phyloP scores from a whole-genome alignment of 2,797 vertebrate genomes.

The Cynodonichthys magdalenae region DNA sequence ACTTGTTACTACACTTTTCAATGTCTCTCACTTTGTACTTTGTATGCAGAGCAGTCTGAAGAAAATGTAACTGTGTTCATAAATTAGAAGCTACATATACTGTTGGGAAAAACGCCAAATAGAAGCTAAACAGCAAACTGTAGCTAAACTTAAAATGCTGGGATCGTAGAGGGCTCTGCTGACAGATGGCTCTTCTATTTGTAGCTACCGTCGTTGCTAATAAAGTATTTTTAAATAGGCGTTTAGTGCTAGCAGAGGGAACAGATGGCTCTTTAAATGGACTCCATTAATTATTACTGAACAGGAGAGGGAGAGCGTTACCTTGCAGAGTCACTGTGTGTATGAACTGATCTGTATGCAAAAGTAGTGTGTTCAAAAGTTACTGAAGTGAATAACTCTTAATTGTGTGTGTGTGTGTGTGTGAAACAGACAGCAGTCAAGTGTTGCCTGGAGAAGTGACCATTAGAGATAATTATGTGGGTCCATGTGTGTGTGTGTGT shows the following conservation, averaged over 20 bases:
- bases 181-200: slow-evolving; percentile 82
- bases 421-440: slow-evolving; percentile 56
- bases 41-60: slow-evolving; percentile 6
- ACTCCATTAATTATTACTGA: slow-evolving; percentile 84
- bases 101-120: slow-evolving; percentile 40
- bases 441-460: slow-evolving; percentile 54
- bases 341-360: slow-evolving; percentile 19
- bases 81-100: slow-evolving; percentile 39
- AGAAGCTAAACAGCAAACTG: slow-evolving; percentile 54
- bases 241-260: slow-evolving; percentile 79
- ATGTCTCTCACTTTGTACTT: slow-evolving; percentile 12
- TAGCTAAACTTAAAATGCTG: slow-evolving; percentile 67
- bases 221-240: slow-evolving; percentile 85
- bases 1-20: slow-evolving; percentile 41
- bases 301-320: slow-evolving; percentile 67
- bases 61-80: slow-evolving; percentile 7
- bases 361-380: slow-evolving; percentile 58
- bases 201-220: slow-evolving; percentile 77
- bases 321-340: slow-evolving; percentile 40
- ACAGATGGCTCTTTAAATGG: slow-evolving; percentile 85
- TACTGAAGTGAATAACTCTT: slow-evolving; percentile 68
- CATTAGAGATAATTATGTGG: slow-evolving; percentile 47
- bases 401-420: slow-evolving; percentile 50
- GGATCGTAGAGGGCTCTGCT: slow-evolving; percentile 62
- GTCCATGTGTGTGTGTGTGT: slow-evolving; percentile 14